phyloP scores from a whole-genome alignment of 1,140 invertebrate species.

The Heliconius congener region DNA sequence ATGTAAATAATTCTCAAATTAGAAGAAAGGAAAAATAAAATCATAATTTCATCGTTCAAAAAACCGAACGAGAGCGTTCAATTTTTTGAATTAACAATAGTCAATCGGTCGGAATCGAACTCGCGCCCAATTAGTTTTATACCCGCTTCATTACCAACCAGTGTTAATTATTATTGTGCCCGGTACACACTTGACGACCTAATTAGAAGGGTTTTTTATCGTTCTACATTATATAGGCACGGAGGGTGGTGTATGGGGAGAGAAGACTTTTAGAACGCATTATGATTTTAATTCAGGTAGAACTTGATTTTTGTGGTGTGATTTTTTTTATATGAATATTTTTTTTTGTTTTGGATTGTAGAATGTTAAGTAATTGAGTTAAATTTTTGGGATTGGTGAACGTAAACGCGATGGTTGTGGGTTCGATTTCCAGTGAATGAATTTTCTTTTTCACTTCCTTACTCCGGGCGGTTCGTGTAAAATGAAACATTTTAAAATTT shows the following conservation, averaged over 20 bases:
- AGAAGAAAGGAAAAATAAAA: not conserved
- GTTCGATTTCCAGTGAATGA: no score
- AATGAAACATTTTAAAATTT: no score
- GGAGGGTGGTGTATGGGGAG: not conserved
- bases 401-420: no score
- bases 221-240: not conserved
- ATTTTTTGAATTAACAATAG: constrained; percentile 28
- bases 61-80: constrained; percentile 17
- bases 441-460: no score
- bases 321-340: not conserved
- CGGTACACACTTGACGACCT: constrained; percentile 73
- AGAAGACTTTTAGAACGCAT: constrained; percentile 2
- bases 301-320: not conserved
- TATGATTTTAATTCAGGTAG: not conserved
- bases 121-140: constrained; percentile 78
- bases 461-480: no score
- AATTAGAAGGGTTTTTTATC: constrained; percentile 67
- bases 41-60: constrained; percentile 4
- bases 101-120: constrained; percentile 45
- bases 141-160: constrained; percentile 74
- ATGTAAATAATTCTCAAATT: not conserved
- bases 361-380: no score
- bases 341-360: not conserved
- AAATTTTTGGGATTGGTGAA: no score
- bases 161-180: constrained; percentile 79